These are phyloP conservation scores for Hydrophis major DNA, from an alignment of 2,797 vertebrate species.

Conservation along the genomic window DNA sequence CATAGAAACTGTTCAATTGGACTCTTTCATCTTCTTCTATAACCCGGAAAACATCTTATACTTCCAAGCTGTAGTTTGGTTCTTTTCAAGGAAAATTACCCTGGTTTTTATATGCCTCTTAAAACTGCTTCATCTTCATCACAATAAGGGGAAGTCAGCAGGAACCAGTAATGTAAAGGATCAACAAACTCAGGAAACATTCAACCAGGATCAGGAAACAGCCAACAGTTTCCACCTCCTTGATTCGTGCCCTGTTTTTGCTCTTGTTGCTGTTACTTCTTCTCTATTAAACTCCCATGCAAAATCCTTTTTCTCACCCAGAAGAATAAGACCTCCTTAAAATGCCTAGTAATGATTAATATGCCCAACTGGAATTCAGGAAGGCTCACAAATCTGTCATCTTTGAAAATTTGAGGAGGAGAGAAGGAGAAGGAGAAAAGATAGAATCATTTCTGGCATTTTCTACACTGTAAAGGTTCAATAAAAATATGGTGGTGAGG, in stretches of 20 bases:
- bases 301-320: neutral
- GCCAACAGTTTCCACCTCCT: neutral
- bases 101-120: neutral
- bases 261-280: neutral
- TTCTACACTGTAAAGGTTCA: neutral
- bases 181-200: neutral
- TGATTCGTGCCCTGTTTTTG: neutral
- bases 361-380: neutral
- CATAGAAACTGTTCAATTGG: neutral
- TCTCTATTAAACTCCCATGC: neutral
- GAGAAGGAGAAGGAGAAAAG: neutral
- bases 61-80: neutral
- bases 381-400: neutral
- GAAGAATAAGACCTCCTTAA: neutral
- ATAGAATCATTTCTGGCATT: neutral
- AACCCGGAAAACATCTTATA: neutral
- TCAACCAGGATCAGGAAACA: neutral
- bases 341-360: neutral
- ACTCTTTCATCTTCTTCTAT: neutral
- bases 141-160: neutral
- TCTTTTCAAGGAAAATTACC: neutral
- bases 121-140: neutral
- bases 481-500: neutral
- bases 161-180: neutral
- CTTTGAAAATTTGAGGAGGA: neutral